These are phyloP conservation scores for Chalcis sispes DNA, from an alignment of 2,888 invertebrate genomes.

Conservation along the genomic window DNA sequence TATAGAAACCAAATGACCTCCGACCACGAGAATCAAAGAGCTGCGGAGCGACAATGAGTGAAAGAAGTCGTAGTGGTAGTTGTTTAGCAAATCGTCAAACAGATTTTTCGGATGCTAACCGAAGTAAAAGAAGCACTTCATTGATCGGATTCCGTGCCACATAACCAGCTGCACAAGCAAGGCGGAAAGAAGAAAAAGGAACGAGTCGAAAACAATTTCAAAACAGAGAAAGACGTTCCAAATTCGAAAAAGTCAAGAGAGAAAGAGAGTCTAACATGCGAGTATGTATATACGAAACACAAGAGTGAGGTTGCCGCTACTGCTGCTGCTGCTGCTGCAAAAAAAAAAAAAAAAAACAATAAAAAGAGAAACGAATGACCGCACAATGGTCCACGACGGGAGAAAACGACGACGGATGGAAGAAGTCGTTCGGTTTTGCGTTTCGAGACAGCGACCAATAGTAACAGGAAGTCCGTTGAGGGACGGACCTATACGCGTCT, in stretches of 20 bases:
- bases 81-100: constrained; percentile 30
- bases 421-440: too few relatives aligned
- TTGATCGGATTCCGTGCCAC: constrained; percentile 18
- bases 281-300: too few relatives aligned
- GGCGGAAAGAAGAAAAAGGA: not conserved
- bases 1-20: too few relatives aligned
- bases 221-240: not conserved
- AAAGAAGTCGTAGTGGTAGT: not conserved
- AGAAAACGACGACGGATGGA: too few relatives aligned
- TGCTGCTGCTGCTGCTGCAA: not conserved
- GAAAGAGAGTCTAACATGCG: too few relatives aligned
- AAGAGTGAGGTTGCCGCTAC: too few relatives aligned
- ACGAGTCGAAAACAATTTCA: constrained; percentile 7
- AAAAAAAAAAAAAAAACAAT: constrained; percentile 43
- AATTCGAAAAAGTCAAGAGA: constrained; percentile 25
- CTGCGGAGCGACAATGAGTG: not conserved
- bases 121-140: not conserved
- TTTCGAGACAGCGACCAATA: too few relatives aligned
- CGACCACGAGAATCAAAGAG: constrained; percentile 5
- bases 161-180: constrained; percentile 4
- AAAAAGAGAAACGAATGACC: too few relatives aligned
- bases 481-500: too few relatives aligned
- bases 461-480: too few relatives aligned
- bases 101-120: not conserved
- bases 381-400: too few relatives aligned